These are phyloP conservation scores for Hylia prasina DNA, from an alignment of 2,113 vertebrate species.

Conservation along the genomic window DNA sequence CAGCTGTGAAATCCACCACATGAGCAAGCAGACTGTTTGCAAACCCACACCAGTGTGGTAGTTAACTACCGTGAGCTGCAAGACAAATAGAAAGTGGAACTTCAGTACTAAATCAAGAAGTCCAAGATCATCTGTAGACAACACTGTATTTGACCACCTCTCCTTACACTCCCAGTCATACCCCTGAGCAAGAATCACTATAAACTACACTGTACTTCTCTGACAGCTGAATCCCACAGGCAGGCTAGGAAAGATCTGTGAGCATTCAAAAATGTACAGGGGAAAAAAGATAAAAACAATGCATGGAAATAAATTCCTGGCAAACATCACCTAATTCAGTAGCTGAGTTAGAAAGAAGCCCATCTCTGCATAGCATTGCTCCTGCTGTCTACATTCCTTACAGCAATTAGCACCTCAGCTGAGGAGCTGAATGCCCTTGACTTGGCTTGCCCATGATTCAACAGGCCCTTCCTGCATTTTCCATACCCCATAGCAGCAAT, in stretches of 20 bases:
- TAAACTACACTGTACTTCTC: accelerated
- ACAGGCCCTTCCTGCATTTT: background rate
- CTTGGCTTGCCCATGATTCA: background rate
- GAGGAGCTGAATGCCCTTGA: background rate
- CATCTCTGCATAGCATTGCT: background rate
- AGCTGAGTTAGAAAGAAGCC: background rate
- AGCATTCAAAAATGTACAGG: background rate
- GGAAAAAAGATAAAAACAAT: background rate
- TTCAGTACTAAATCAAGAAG: background rate
- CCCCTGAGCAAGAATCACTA: background rate
- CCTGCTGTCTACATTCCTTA: background rate
- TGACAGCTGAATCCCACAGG: background rate
- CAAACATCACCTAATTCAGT: background rate
- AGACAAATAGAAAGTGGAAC: background rate
- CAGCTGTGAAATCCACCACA: background rate
- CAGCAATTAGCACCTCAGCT: background rate
- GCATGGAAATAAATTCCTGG: background rate
- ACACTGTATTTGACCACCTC: background rate
- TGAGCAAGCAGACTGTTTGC: background rate
- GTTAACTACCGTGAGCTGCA: background rate
- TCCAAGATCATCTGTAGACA: background rate
- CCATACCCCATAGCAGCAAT: background rate
- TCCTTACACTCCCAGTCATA: background rate
- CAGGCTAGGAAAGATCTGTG: background rate
- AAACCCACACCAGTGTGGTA: background rate